phyloP scores from a whole-genome alignment of 1,140 invertebrate species.

The Trichonephila clavipes region DNA sequence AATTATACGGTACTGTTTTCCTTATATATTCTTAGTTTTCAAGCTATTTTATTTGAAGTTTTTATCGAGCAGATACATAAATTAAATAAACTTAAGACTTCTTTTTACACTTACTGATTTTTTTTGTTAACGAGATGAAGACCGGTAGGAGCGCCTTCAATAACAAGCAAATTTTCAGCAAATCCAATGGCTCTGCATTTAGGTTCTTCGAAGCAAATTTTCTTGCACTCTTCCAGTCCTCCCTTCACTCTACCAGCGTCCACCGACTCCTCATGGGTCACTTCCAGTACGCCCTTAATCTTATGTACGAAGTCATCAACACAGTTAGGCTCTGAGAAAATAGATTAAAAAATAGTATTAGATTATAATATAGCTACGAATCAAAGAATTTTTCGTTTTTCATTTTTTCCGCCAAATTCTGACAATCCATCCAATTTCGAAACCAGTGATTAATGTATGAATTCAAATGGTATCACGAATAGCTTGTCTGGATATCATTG shows the following conservation, averaged over 20 bases:
- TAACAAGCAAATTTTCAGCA: not conserved
- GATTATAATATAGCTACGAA: not conserved
- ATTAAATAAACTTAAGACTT: not conserved
- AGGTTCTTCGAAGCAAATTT: not conserved
- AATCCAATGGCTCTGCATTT: conserved; percentile 25
- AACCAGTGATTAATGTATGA: not conserved
- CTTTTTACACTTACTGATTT: not conserved
- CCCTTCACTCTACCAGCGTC: not conserved
- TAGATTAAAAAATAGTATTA: not conserved
- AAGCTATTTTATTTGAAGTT: too few species aligned
- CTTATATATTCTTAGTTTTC: not conserved
- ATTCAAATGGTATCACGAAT: not conserved
- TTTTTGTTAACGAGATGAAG: not conserved
- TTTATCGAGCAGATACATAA: not conserved
- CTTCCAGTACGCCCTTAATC: not conserved
- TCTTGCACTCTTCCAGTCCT: not conserved
- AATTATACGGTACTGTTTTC: not conserved
- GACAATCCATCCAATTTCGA: too few species aligned
- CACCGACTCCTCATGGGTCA: not conserved
- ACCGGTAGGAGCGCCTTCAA: not conserved
- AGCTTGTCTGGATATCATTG: not conserved
- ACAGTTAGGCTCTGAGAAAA: not conserved
- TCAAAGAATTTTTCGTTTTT: not conserved
- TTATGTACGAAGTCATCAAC: not conserved
- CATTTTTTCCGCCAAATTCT: not conserved